Percentiles rank a stretch among this genome's conserved stretches.
phyloP scores from a whole-genome alignment of 1,140 invertebrate species.

The Drosophila chauvacae region DNA sequence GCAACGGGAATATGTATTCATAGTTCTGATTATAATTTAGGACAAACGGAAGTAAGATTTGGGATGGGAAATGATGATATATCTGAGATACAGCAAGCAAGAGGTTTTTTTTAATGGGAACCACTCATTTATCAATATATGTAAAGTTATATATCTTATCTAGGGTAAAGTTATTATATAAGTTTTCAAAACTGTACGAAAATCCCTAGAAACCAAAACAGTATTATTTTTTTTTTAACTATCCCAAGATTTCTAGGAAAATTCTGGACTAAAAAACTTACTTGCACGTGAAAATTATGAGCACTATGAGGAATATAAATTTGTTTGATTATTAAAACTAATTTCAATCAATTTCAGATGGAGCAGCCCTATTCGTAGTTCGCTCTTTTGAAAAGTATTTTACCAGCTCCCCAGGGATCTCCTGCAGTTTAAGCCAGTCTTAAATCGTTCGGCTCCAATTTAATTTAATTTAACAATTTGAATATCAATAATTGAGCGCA shows the following conservation, averaged over 20 bases:
- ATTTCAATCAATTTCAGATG: slow-evolving; percentile 3
- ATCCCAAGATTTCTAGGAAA: neutral
- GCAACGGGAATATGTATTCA: neutral
- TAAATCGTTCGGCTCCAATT: slow-evolving; percentile 24
- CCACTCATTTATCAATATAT: neutral
- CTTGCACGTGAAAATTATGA: neutral
- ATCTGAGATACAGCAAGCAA: neutral
- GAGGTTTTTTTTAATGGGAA: no score
- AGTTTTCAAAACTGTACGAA: neutral
- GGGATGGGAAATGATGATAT: neutral
- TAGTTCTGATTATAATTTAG: slow-evolving; percentile 9
- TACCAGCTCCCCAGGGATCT: neutral
- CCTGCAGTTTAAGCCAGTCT: slow-evolving; percentile 2
- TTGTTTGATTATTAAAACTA: neutral
- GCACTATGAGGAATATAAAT: neutral
- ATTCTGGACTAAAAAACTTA: neutral
- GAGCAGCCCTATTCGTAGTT: neutral
- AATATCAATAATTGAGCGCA: slow-evolving; percentile 49
- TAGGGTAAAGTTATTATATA: neutral
- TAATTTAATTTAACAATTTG: slow-evolving; percentile 50
- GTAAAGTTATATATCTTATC: neutral
- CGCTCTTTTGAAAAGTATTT: neutral
- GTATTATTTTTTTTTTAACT: neutral
- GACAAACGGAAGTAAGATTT: slow-evolving; percentile 15
- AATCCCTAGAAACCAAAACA: neutral